A percentile compares a stretch with the other conserved stretches of the same genome.
Evolutionary conservation across 2,888 invertebrate genomes (phyloP).

Genomic region (Philopedon plagiatum): DNA sequence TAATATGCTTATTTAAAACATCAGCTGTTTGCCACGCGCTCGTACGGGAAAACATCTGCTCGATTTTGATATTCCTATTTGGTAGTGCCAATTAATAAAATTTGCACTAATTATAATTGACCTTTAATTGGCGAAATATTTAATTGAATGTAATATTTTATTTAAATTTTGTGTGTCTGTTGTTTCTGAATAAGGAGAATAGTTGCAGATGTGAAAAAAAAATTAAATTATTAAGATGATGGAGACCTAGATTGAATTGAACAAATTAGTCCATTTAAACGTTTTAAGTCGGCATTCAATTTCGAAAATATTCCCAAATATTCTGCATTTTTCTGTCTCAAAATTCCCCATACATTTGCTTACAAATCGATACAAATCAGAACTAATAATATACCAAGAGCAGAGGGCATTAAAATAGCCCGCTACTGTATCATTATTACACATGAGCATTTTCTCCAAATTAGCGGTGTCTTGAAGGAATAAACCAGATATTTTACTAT

Average conservation of each 20-base stretch:
- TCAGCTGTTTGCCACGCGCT: conserved; percentile 28
- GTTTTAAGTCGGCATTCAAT: too few relatives aligned
- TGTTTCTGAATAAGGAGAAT: neutral
- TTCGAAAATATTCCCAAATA: neutral
- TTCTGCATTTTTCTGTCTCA: neutral
- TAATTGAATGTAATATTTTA: conserved; percentile 51
- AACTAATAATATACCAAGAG: conserved; percentile 40
- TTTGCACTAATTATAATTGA: conserved; percentile 25
- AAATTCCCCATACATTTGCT: conserved; percentile 37
- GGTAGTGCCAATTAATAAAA: conserved; percentile 36
- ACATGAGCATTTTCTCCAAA: conserved; percentile 62
- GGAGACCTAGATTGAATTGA: too few relatives aligned
- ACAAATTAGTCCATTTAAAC: too few relatives aligned
- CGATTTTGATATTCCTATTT: conserved; percentile 23
- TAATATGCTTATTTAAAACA: neutral
- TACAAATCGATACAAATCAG: conserved; percentile 49
- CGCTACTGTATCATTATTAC: conserved; percentile 64
- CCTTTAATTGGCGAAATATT: conserved; percentile 51
- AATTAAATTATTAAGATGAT: too few relatives aligned
- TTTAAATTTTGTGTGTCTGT: neutral
- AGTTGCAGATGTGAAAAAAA: neutral
- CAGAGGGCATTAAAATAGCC: conserved; percentile 31
- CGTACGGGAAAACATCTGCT: conserved; percentile 27
- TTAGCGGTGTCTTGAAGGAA: conserved; percentile 59
- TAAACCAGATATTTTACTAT: conserved; percentile 62